Evolutionary conservation across 2,113 vertebrate genomes (phyloP).

Genomic region (Mesoclemmys tuberculata): DNA sequence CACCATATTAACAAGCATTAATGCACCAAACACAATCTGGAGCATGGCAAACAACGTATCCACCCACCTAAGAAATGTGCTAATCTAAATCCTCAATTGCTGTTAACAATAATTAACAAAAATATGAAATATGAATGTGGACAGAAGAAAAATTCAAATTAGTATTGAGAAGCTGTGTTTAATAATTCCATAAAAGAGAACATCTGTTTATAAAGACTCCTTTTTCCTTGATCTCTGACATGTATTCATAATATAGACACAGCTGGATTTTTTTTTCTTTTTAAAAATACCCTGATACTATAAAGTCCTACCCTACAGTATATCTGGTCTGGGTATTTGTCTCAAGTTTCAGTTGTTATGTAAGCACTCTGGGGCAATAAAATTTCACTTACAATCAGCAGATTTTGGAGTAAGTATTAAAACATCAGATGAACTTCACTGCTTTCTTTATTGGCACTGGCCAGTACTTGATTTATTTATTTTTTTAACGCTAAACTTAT

Average conservation of each 20-base stretch:
- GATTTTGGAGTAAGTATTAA: slow-evolving; percentile 25
- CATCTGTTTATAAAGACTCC: slow-evolving; percentile 70
- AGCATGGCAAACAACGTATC: slow-evolving; percentile 76
- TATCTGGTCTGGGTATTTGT: slow-evolving; percentile 39
- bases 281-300: slow-evolving; percentile 59
- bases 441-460: background rate
- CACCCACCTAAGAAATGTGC: slow-evolving; percentile 61
- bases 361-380: slow-evolving; percentile 71
- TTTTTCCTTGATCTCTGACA: slow-evolving; percentile 63
- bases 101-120: slow-evolving; percentile 73
- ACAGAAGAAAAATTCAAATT: slow-evolving; percentile 74
- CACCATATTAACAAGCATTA: slow-evolving; percentile 57
- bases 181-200: slow-evolving; percentile 73
- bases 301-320: slow-evolving; percentile 50
- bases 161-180: slow-evolving; percentile 69
- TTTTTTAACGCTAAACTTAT: slow-evolving; percentile 30
- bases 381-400: slow-evolving; percentile 61
- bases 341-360: slow-evolving; percentile 74
- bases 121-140: slow-evolving; percentile 60
- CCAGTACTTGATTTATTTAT: background rate
- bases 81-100: slow-evolving; percentile 70
- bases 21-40: slow-evolving; percentile 71
- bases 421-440: background rate
- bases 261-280: slow-evolving; percentile 26
- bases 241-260: slow-evolving; percentile 60